Conservation (phyloP, 1,140 invertebrate species). For the Acromyrmex echinatior region DNA sequence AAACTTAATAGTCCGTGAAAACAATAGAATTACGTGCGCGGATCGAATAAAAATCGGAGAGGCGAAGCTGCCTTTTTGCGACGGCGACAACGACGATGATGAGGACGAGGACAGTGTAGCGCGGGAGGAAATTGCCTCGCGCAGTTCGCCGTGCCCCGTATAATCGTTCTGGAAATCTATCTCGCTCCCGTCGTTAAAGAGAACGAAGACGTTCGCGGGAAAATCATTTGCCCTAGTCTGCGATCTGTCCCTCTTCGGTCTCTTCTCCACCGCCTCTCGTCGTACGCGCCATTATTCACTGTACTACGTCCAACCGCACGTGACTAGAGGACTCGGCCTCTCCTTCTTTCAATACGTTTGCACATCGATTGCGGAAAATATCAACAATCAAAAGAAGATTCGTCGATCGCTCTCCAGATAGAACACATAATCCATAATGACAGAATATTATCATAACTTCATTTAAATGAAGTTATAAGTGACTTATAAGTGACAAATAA, state of each 20-base stretch:
- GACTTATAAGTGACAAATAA: no score
- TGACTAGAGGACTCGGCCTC: slow-evolving; percentile 48
- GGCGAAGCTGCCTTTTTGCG: slow-evolving; percentile 45
- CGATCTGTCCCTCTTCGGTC: background rate
- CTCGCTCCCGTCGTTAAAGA: slow-evolving; percentile 49
- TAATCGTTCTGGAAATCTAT: slow-evolving; percentile 80
- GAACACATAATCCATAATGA: no score
- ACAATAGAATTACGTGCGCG: slow-evolving; percentile 86
- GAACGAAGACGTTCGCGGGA: slow-evolving; percentile 71
- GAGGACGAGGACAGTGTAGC: slow-evolving; percentile 26
- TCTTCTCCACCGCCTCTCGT: background rate
- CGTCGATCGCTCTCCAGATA: no score
- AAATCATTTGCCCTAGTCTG: slow-evolving; percentile 62
- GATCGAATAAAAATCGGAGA: slow-evolving; percentile 84
- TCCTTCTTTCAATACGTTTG: background rate
- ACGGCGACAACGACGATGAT: background rate
- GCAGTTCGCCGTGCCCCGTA: slow-evolving; percentile 49
- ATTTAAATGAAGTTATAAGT: no score
- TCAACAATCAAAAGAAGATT: background rate
- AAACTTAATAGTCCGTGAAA: slow-evolving; percentile 87
- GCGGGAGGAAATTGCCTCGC: slow-evolving; percentile 79
- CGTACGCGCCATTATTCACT: slow-evolving; percentile 64
- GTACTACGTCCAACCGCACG: slow-evolving; percentile 51
- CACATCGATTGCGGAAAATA: background rate
- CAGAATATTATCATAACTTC: no score